Conservation (phyloP, 2,113 vertebrate species). For the Vireo altiloquus region DNA sequence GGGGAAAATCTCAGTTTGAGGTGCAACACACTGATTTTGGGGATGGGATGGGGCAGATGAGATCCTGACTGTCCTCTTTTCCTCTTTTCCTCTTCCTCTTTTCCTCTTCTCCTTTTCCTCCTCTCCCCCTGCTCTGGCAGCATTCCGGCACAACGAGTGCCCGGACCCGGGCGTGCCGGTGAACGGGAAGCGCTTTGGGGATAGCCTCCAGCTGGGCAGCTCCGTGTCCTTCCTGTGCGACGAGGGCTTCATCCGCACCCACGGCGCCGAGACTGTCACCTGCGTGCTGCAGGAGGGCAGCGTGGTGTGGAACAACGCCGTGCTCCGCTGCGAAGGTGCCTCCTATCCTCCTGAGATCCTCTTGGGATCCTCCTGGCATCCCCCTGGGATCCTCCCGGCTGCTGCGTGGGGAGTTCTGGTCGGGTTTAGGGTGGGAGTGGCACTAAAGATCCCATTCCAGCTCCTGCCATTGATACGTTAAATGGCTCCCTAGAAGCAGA, state of each 20-base stretch:
- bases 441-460: not conserved
- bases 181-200: slow-evolving; percentile 93
- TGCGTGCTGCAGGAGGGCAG: slow-evolving; percentile 95
- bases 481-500: too few species aligned
- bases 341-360: too few species aligned
- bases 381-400: too few species aligned
- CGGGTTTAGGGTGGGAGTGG: accelerated
- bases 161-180: slow-evolving; percentile 93
- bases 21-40: accelerated
- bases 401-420: accelerated
- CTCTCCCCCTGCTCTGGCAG: slow-evolving; percentile 34
- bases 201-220: slow-evolving; percentile 94
- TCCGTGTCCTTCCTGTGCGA: slow-evolving; percentile 97
- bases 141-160: slow-evolving; percentile 95
- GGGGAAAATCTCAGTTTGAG: not conserved
- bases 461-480: too few species aligned
- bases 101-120: too few species aligned
- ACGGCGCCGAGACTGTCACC: slow-evolving; percentile 92
- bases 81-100: accelerated
- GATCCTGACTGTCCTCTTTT: not conserved
- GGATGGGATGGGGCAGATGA: too few species aligned
- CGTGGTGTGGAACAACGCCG: slow-evolving; percentile 94
- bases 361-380: too few species aligned
- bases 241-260: slow-evolving; percentile 93
- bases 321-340: slow-evolving; percentile 89